A percentile compares a stretch with the other conserved stretches of the same genome.
Evolutionary conservation across 1,140 invertebrate genomes (phyloP).

Genomic region (Pseudachorutes palmiensis): DNA sequence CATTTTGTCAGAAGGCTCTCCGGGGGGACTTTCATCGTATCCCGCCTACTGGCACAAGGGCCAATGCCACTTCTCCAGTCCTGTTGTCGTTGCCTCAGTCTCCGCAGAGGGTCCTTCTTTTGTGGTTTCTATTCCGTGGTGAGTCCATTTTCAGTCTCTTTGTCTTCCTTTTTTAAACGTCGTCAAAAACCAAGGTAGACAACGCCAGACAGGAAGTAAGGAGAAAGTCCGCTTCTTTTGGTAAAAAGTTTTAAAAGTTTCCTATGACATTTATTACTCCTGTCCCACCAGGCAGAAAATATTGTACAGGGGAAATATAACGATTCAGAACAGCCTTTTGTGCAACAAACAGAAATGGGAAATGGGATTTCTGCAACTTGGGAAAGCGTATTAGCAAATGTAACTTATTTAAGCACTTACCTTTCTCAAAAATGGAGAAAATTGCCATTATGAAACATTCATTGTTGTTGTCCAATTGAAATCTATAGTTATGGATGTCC

Average conservation of each 20-base stretch:
- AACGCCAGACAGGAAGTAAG: neutral
- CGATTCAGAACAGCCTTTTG: too few relatives aligned
- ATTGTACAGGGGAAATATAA: neutral
- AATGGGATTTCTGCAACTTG: too few relatives aligned
- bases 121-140: slow-evolving; percentile 7
- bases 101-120: neutral
- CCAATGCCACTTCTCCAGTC: neutral
- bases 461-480: too few relatives aligned
- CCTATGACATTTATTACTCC: neutral
- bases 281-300: neutral
- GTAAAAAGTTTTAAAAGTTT: neutral
- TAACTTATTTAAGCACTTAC: too few relatives aligned
- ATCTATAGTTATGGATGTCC: too few relatives aligned
- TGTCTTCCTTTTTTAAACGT: neutral
- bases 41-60: neutral
- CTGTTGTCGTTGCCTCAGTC: slow-evolving; percentile 1
- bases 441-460: too few relatives aligned
- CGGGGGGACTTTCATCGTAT: too few relatives aligned
- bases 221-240: neutral
- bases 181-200: neutral
- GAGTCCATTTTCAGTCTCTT: neutral
- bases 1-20: too few relatives aligned
- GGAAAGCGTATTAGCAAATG: too few relatives aligned
- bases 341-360: too few relatives aligned
- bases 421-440: too few relatives aligned